A percentile compares a stretch with the other conserved stretches of the same genome.
Evolutionary conservation across 2,113 vertebrate species (phyloP).

Genomic region (Gymnogyps californianus): DNA sequence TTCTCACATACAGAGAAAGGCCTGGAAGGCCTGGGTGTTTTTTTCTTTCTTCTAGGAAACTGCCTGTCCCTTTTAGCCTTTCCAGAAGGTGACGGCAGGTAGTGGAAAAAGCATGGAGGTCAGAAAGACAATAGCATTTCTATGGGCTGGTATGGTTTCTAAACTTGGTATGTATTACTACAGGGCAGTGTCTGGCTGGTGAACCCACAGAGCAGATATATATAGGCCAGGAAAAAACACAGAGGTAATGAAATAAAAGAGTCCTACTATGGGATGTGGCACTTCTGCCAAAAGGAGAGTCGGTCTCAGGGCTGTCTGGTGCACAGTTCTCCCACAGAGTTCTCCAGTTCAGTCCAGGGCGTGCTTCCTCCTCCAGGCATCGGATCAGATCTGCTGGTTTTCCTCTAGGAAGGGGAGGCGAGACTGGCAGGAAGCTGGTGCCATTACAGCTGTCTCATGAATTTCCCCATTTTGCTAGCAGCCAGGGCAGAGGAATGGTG

Average conservation of each 20-base stretch:
- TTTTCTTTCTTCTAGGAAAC: not conserved
- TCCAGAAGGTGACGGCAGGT: not conserved
- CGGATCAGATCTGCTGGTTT: not conserved
- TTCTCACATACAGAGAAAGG: not conserved
- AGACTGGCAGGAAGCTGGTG: not conserved
- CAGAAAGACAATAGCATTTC: not conserved
- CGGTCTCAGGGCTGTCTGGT: not conserved
- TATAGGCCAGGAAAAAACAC: not conserved
- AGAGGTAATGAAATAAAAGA: not conserved
- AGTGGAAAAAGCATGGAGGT: not conserved
- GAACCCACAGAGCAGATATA: not conserved
- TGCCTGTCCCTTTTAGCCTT: not conserved
- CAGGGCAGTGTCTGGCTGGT: not conserved
- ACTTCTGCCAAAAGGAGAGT: not conserved
- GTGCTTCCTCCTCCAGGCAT: not conserved
- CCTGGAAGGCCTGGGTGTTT: not conserved
- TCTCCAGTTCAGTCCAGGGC: not conserved
- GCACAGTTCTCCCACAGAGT: not conserved
- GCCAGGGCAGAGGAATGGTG: not conserved
- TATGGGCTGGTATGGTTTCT: not conserved
- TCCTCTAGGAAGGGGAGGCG: not conserved
- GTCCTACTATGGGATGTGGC: not conserved
- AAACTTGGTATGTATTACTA: not conserved
- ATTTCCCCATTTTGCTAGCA: not conserved
- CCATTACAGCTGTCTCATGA: not conserved